phyloP scores from a whole-genome alignment of 2,797 vertebrate species.

The Pangasius mekongensis region DNA sequence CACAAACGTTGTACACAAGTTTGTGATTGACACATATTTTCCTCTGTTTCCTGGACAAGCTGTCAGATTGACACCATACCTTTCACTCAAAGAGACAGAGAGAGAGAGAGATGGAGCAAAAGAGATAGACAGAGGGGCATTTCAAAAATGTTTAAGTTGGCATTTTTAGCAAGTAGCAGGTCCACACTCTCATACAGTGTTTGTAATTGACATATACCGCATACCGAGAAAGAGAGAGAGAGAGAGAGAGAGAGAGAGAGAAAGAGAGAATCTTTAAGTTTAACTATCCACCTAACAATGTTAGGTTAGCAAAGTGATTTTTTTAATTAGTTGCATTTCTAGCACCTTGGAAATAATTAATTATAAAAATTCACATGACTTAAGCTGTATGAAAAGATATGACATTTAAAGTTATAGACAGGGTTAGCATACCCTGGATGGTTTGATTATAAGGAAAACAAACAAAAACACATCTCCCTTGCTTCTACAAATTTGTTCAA shows the following conservation, averaged over 20 bases:
- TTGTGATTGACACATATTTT: slow-evolving; percentile 1
- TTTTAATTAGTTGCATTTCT: not conserved
- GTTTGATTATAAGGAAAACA: not conserved
- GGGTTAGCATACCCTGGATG: not conserved
- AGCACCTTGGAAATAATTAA: not conserved
- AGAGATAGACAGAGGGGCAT: not conserved
- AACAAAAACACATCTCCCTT: not conserved
- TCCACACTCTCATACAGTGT: not conserved
- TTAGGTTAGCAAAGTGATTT: not conserved
- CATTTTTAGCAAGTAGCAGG: slow-evolving; percentile 1
- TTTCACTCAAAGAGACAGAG: not conserved
- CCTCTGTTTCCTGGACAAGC: slow-evolving; percentile 2
- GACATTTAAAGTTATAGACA: not conserved
- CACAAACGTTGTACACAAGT: not conserved
- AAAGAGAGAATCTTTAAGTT: not conserved
- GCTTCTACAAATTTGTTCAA: not conserved
- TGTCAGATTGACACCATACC: slow-evolving; percentile 26
- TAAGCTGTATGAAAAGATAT: not conserved
- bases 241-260: not conserved
- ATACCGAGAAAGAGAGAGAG: not conserved
- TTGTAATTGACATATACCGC: not conserved
- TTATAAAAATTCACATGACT: not conserved
- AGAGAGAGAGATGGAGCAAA: not conserved
- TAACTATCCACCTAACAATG: not conserved
- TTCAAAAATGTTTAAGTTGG: slow-evolving; percentile 20